phyloP scores from a whole-genome alignment of 2,797 vertebrate species.

The Discoglossus pictus region DNA sequence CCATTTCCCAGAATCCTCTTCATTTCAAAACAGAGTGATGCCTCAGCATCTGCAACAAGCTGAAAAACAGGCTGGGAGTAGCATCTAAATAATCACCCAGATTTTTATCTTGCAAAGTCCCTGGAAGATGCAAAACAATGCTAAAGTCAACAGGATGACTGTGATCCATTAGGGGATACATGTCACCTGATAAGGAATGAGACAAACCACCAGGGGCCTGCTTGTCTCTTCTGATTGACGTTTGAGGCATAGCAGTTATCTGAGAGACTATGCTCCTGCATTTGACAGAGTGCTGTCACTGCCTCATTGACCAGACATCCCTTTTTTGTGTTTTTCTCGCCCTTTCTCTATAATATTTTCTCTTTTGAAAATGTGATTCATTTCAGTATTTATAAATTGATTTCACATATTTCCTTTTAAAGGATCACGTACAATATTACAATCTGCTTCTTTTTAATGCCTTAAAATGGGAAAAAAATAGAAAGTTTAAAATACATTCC shows the following conservation, averaged over 20 bases:
- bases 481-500: no score
- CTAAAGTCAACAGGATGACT: slow-evolving; percentile 40
- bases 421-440: no score
- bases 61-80: slow-evolving; percentile 24
- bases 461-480: no score
- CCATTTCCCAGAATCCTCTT: slow-evolving; percentile 25
- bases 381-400: no score
- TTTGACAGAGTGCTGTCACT: not conserved
- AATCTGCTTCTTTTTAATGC: no score
- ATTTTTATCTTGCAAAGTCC: slow-evolving; percentile 25
- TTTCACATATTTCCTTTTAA: no score
- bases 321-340: not conserved
- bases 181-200: slow-evolving; percentile 39
- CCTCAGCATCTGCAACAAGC: slow-evolving; percentile 28
- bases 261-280: not conserved
- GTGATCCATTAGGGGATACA: slow-evolving; percentile 33
- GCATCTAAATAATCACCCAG: slow-evolving; percentile 32
- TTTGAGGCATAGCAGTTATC: not conserved
- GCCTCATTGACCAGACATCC: not conserved
- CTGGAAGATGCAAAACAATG: slow-evolving; percentile 30
- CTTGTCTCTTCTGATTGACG: slow-evolving; percentile 33
- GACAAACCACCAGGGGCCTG: slow-evolving; percentile 32
- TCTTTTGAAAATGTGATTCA: no score
- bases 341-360: not conserved
- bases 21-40: slow-evolving; percentile 36